Conservation (phyloP, 1,140 invertebrate species). For the Brachionus angularis region DNA sequence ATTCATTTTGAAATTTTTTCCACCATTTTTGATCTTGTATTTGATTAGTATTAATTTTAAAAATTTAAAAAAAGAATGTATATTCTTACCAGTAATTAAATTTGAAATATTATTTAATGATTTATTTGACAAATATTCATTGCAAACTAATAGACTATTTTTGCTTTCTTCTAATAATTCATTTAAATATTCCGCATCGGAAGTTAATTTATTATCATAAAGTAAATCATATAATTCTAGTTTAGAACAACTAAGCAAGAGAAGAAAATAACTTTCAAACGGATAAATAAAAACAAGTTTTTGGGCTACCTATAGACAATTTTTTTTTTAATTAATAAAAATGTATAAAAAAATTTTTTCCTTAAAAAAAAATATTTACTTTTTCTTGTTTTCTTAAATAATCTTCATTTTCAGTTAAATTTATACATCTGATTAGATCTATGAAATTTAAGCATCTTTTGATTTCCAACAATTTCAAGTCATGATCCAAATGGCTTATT, state of each 20-base stretch:
- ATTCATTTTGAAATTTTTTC: conserved; percentile 18
- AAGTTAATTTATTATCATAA: conserved; percentile 14
- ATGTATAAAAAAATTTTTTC: background rate
- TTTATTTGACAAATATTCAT: background rate
- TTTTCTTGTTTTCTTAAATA: conserved; percentile 14
- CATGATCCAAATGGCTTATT: background rate
- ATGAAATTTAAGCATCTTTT: conserved; percentile 28
- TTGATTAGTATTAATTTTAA: background rate
- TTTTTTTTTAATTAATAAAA: too few relatives aligned
- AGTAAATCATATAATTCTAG: conserved; percentile 8
- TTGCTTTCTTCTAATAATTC: background rate
- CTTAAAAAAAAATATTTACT: background rate
- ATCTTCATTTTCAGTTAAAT: background rate
- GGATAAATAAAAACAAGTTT: background rate
- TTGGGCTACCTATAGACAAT: conserved; percentile 8
- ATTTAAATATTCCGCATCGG: background rate
- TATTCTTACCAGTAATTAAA: conserved; percentile 31
- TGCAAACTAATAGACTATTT: background rate
- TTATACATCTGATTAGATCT: background rate
- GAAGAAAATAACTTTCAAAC: background rate
- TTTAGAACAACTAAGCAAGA: conserved; percentile 3
- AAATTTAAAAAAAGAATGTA: too few relatives aligned
- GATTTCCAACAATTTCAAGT: too few relatives aligned
- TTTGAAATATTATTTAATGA: background rate
- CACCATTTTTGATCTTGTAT: conserved; percentile 9